These are phyloP conservation scores for Nasua narica DNA, from an alignment of 2,797 vertebrate species.

Conservation along the genomic window DNA sequence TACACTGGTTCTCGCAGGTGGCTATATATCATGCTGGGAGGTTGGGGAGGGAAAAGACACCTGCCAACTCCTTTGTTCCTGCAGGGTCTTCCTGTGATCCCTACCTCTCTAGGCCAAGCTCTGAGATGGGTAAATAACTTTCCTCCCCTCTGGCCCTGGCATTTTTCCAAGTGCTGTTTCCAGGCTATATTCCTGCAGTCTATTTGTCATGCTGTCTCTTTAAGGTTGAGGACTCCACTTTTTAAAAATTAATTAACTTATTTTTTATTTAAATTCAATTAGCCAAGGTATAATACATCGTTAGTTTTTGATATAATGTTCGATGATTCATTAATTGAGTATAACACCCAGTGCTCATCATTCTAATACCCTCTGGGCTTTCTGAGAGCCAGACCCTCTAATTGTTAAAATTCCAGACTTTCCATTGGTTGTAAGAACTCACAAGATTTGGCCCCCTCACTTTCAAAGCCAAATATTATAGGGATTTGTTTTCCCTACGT, in stretches of 20 bases:
- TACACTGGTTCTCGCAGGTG: neutral
- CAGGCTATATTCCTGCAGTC: neutral
- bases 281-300: too few species aligned
- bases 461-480: neutral
- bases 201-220: neutral
- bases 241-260: neutral
- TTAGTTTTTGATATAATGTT: too few species aligned
- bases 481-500: neutral
- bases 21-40: neutral
- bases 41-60: neutral
- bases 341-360: too few species aligned
- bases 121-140: neutral
- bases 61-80: neutral
- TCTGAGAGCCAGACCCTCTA: neutral
- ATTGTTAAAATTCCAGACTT: neutral
- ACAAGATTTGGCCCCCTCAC: neutral
- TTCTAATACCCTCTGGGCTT: neutral
- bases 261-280: too few species aligned
- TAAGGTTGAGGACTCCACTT: neutral
- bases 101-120: neutral
- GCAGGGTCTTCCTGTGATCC: neutral
- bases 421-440: neutral
- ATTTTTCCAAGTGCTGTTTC: neutral
- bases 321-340: too few species aligned
- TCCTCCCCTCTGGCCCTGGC: neutral